Percentiles rank a stretch among this genome's conserved stretches.
phyloP scores from a whole-genome alignment of 2,113 vertebrate species.

The Tiliqua scincoides region DNA sequence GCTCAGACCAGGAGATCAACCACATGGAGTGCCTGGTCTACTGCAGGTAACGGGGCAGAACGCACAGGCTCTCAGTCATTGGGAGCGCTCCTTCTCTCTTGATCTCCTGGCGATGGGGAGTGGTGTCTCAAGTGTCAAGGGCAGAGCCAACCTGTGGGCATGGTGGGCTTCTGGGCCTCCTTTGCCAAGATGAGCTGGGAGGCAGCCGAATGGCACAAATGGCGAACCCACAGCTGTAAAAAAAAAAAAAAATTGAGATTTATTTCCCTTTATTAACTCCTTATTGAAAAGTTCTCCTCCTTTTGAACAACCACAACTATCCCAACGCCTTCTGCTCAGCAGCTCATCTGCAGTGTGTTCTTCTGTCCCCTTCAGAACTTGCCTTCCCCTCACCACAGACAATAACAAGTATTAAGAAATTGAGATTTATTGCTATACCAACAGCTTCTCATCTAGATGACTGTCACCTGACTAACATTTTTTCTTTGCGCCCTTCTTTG shows the following conservation, averaged over 20 bases:
- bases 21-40: conserved; percentile 96
- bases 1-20: conserved; percentile 94
- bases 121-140: background rate
- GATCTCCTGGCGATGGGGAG: background rate
- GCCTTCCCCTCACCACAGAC: background rate
- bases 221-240: background rate
- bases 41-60: conserved; percentile 82
- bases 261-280: no score
- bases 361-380: background rate
- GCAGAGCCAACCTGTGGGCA: background rate
- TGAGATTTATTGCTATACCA: background rate
- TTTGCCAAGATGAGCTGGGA: background rate
- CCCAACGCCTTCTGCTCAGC: background rate
- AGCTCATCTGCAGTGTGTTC: background rate
- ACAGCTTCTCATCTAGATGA: background rate
- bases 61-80: accelerated
- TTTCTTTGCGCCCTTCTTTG: background rate
- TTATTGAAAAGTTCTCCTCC: background rate
- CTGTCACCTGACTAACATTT: background rate
- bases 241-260: background rate
- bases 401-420: background rate
- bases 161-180: background rate
- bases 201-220: background rate
- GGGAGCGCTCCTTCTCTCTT: background rate
- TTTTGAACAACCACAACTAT: background rate